These are phyloP conservation scores for Muricea muricata DNA, from an alignment of 92 coral and sea anemone species.

Conservation along the genomic window DNA sequence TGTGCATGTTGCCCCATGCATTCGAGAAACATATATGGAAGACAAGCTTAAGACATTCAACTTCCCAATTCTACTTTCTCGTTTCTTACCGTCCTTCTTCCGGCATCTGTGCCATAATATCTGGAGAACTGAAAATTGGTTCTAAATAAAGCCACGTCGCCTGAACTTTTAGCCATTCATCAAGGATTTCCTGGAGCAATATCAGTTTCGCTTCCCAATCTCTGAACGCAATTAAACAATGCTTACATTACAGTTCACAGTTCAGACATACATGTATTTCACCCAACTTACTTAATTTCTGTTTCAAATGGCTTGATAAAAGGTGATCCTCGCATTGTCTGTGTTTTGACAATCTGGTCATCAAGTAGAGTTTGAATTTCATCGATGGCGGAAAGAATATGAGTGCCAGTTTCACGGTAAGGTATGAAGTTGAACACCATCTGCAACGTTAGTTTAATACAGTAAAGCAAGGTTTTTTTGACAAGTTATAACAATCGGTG, in stretches of 20 bases:
- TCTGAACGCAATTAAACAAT: too few species aligned
- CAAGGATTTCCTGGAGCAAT: slow-evolving; percentile 94
- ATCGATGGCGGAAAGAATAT: slow-evolving; percentile 94
- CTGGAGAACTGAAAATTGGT: slow-evolving; percentile 99
- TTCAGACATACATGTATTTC: neutral
- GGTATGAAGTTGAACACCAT: slow-evolving; percentile 94
- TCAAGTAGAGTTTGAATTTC: slow-evolving; percentile 96
- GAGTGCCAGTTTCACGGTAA: slow-evolving; percentile 98
- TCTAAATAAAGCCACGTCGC: slow-evolving; percentile 98
- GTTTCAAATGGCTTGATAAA: slow-evolving; percentile 98
- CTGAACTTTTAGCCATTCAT: slow-evolving; percentile 98
- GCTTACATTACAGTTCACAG: too few species aligned
- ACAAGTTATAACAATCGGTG: too few species aligned
- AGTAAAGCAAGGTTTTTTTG: too few species aligned
- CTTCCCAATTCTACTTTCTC: too few species aligned
- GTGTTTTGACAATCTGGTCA: slow-evolving; percentile 99
- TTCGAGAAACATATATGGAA: too few species aligned
- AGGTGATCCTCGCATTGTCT: slow-evolving; percentile 99
- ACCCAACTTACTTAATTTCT: slow-evolving; percentile 81
- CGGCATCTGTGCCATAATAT: slow-evolving; percentile 99
- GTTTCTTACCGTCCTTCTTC: slow-evolving; percentile 91
- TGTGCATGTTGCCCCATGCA: too few species aligned
- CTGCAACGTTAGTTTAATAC: slow-evolving; percentile 52
- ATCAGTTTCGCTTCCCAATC: slow-evolving; percentile 98
- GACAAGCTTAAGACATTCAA: too few species aligned